Evolutionary conservation across 2,888 invertebrate species (phyloP).

Genomic region (Ditula angustiorana): DNA sequence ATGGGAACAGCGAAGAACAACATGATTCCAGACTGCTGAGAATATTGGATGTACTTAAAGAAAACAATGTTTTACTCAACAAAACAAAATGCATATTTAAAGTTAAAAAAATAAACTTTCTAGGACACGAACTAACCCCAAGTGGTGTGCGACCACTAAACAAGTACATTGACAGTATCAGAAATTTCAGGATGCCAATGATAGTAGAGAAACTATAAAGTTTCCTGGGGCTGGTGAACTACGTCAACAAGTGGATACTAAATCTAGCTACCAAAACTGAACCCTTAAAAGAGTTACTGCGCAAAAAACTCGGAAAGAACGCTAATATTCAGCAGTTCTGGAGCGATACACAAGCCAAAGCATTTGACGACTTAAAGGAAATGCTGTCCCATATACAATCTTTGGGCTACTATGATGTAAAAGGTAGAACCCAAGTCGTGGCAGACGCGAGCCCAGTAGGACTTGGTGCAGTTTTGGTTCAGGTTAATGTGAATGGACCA

Average conservation of each 20-base stretch:
- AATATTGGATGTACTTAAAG: neutral
- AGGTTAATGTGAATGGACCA: neutral
- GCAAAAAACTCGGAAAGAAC: neutral
- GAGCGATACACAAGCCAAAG: neutral
- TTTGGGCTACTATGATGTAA: neutral
- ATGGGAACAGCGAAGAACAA: neutral
- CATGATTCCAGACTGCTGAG: neutral
- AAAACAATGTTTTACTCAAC: neutral
- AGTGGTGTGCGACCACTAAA: conserved; percentile 10
- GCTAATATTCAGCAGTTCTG: neutral
- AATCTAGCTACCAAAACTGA: neutral
- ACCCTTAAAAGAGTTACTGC: neutral
- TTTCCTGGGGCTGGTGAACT: conserved; percentile 28
- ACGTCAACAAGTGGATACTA: conserved; percentile 13
- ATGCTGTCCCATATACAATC: neutral
- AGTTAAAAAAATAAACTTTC: conserved; percentile 2
- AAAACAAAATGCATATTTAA: conserved; percentile 24
- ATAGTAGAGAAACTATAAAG: conserved; percentile 28
- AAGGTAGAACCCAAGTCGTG: neutral
- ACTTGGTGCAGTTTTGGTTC: neutral
- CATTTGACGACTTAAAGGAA: neutral
- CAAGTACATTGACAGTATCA: conserved; percentile 21
- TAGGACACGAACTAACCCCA: conserved; percentile 25
- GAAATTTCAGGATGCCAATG: conserved; percentile 15
- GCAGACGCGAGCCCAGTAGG: conserved; percentile 9